These are phyloP conservation scores for Poeciliopsis gracilis DNA, from an alignment of 2,797 vertebrate species.

Conservation along the genomic window DNA sequence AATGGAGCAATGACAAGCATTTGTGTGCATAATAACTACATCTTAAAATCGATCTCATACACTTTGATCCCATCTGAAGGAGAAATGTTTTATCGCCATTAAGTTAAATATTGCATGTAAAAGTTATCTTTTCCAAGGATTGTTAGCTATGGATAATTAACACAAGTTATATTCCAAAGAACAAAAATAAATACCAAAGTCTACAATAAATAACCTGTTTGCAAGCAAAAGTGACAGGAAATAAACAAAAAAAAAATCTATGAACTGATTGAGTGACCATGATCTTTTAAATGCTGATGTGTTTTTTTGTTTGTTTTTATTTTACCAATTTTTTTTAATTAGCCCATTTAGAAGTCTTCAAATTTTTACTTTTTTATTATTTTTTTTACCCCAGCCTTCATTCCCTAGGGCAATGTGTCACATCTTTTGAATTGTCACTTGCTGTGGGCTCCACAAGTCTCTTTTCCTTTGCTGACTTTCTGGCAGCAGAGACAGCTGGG, in stretches of 20 bases:
- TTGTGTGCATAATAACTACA: neutral
- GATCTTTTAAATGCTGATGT: neutral
- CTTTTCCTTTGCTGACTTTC: constrained; percentile 46
- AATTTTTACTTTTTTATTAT: neutral
- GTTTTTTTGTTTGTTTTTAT: neutral
- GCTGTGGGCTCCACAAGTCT: constrained; percentile 22
- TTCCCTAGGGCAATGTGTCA: constrained; percentile 14
- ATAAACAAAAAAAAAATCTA: neutral
- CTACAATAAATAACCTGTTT: neutral
- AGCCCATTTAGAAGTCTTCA: neutral
- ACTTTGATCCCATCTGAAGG: neutral
- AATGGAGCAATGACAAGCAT: neutral
- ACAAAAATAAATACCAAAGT: neutral
- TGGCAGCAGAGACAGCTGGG: constrained; percentile 45
- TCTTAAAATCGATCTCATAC: neutral
- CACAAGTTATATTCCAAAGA: neutral
- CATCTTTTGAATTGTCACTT: constrained; percentile 33
- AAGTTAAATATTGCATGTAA: neutral
- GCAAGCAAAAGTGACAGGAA: neutral
- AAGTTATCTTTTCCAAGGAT: neutral
- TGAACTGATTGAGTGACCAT: neutral
- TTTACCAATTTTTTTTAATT: neutral
- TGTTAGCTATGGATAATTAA: neutral
- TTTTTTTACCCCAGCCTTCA: neutral
- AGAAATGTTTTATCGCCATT: neutral